These are phyloP conservation scores for Phaonia tiefii DNA, from an alignment of 2,888 invertebrate species.

Conservation along the genomic window DNA sequence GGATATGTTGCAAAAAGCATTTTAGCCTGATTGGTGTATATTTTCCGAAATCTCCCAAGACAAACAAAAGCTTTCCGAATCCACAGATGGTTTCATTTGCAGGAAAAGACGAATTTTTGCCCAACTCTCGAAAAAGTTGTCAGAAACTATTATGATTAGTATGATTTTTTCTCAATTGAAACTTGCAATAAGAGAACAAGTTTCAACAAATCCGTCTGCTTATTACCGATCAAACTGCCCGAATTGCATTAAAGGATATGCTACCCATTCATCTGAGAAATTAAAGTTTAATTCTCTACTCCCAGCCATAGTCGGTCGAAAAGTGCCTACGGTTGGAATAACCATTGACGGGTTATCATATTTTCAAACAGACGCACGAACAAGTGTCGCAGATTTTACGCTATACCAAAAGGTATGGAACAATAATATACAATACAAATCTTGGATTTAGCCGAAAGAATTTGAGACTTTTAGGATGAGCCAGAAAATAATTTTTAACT, in stretches of 20 bases:
- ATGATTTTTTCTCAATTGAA: slow-evolving; percentile 40
- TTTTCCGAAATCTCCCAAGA: slow-evolving; percentile 27
- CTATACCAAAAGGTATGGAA: background rate
- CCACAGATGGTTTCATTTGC: slow-evolving; percentile 41
- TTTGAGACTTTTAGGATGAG: too few relatives aligned
- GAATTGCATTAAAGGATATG: slow-evolving; percentile 14
- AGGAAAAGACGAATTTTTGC: slow-evolving; percentile 41
- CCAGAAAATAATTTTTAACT: slow-evolving; percentile 31
- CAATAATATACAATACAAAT: background rate
- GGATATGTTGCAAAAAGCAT: too few relatives aligned
- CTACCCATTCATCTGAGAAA: slow-evolving; percentile 10
- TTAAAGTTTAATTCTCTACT: slow-evolving; percentile 39
- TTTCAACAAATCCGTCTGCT: background rate
- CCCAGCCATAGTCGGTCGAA: slow-evolving; percentile 41
- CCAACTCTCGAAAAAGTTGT: slow-evolving; percentile 29
- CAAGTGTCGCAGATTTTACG: slow-evolving; percentile 41
- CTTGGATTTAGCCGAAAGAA: slow-evolving; percentile 51
- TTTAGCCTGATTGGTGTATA: slow-evolving; percentile 42
- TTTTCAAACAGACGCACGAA: background rate
- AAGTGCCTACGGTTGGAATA: slow-evolving; percentile 43
- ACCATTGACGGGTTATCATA: slow-evolving; percentile 5
- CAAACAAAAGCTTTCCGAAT: slow-evolving; percentile 35
- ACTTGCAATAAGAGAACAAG: slow-evolving; percentile 13
- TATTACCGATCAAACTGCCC: slow-evolving; percentile 42
- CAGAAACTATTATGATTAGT: slow-evolving; percentile 32